Evolutionary conservation across 1,140 invertebrate species (phyloP).

Genomic region (Drosophila ficusphila): DNA sequence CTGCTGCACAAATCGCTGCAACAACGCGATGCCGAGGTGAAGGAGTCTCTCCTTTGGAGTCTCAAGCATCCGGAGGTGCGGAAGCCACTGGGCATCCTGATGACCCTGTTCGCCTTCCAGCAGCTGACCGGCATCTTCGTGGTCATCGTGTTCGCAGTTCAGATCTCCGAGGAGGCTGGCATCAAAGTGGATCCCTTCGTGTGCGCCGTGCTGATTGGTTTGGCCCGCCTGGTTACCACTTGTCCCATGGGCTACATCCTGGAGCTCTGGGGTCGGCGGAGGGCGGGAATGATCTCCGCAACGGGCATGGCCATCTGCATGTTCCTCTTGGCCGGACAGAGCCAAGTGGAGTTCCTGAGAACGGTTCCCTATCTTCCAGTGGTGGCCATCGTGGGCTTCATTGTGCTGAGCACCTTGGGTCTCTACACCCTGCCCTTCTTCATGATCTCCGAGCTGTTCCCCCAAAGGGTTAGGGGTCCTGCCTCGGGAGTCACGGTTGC

Average conservation of each 20-base stretch:
- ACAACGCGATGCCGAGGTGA: conserved; percentile 59
- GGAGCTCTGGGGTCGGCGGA: conserved; percentile 86
- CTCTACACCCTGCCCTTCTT: conserved; percentile 89
- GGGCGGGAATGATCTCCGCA: conserved; percentile 87
- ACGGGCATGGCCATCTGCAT: conserved; percentile 87
- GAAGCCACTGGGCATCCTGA: conserved; percentile 88
- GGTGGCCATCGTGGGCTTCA: conserved; percentile 86
- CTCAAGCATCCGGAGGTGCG: conserved; percentile 84
- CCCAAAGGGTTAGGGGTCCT: conserved; percentile 87
- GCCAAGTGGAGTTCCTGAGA: conserved; percentile 63
- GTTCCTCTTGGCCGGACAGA: conserved; percentile 84
- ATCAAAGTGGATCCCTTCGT: conserved; percentile 86
- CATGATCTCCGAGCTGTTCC: conserved; percentile 91
- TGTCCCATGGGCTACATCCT: conserved; percentile 85
- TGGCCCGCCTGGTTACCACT: conserved; percentile 85
- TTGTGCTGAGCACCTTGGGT: conserved; percentile 87
- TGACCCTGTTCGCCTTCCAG: conserved; percentile 90
- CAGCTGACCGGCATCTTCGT: conserved; percentile 92
- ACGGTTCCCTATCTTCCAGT: conserved; percentile 83
- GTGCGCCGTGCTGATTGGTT: conserved; percentile 86
- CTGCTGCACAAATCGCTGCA: conserved; percentile 68
- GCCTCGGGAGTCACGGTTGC: conserved; percentile 88
- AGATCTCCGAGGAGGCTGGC: conserved; percentile 87
- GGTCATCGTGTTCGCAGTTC: conserved; percentile 90
- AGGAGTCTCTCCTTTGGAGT: conserved; percentile 59